phyloP scores from a whole-genome alignment of 2,888 invertebrate species.

The Mechanitis mazaeus region DNA sequence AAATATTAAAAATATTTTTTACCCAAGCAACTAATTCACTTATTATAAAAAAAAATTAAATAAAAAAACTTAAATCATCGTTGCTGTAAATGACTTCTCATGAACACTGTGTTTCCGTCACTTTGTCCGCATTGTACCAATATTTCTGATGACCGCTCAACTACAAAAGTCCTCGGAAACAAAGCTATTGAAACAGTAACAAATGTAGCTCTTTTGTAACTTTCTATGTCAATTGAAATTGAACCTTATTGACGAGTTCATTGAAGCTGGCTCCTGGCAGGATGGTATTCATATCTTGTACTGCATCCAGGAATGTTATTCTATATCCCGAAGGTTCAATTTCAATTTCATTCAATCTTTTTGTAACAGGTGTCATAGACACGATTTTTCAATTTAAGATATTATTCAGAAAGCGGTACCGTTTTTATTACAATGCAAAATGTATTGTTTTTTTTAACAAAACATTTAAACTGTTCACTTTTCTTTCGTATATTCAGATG shows the following conservation, averaged over 20 bases:
- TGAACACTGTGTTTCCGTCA: slow-evolving; percentile 18
- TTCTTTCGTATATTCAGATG: not conserved
- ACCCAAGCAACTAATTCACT: too few species aligned
- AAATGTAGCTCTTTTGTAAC: slow-evolving; percentile 16
- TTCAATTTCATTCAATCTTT: too few species aligned
- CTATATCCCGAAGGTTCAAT: too few species aligned
- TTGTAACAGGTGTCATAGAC: too few species aligned
- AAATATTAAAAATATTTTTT: too few species aligned
- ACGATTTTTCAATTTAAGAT: too few species aligned
- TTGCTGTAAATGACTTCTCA: not conserved
- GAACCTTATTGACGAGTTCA: not conserved
- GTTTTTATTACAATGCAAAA: too few species aligned
- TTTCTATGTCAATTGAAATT: slow-evolving; percentile 13
- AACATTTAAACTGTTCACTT: too few species aligned
- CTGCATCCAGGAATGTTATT: too few species aligned
- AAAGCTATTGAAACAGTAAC: slow-evolving; percentile 18
- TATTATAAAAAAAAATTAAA: not conserved
- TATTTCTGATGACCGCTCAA: slow-evolving; percentile 16
- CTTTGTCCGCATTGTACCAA: slow-evolving; percentile 11
- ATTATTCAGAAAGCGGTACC: too few species aligned
- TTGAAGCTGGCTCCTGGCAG: not conserved
- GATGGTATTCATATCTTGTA: too few species aligned
- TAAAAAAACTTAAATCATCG: not conserved
- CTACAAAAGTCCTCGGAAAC: slow-evolving; percentile 15
- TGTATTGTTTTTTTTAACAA: too few species aligned